Percentiles rank a stretch among this genome's conserved stretches.
phyloP scores from a whole-genome alignment of 2,888 invertebrate genomes.

The Dilophus febrilis region DNA sequence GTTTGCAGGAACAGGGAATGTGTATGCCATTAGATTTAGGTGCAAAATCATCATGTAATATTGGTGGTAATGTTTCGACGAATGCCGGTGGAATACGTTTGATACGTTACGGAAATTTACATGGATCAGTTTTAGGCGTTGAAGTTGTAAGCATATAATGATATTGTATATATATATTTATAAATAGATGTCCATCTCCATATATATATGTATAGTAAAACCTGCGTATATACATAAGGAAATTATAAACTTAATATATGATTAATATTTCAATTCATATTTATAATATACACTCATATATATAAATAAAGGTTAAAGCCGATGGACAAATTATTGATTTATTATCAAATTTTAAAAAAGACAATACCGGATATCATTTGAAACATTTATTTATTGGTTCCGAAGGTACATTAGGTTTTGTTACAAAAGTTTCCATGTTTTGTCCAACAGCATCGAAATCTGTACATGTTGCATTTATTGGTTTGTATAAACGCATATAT shows the following conservation, averaged over 20 bases:
- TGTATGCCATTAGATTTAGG: slow-evolving; percentile 95
- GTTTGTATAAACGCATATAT: too few relatives aligned
- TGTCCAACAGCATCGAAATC: slow-evolving; percentile 74
- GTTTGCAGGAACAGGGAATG: slow-evolving; percentile 51
- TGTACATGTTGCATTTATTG: slow-evolving; percentile 75
- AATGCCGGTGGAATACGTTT: slow-evolving; percentile 92
- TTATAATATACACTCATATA: slow-evolving; percentile 1
- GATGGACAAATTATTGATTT: slow-evolving; percentile 74
- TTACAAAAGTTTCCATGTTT: slow-evolving; percentile 81
- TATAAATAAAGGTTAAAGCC: slow-evolving; percentile 33
- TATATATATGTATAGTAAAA: too few relatives aligned
- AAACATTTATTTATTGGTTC: slow-evolving; percentile 96
- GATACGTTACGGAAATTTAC: slow-evolving; percentile 89
- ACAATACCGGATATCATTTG: slow-evolving; percentile 94
- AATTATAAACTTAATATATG: too few relatives aligned
- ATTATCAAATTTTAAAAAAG: slow-evolving; percentile 75
- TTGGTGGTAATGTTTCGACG: slow-evolving; percentile 91
- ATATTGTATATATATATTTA: too few relatives aligned
- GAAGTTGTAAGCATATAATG: slow-evolving; percentile 81
- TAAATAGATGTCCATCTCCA: too few relatives aligned
- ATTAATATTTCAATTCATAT: not conserved
- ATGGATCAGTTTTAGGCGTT: slow-evolving; percentile 76
- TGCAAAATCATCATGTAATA: slow-evolving; percentile 88
- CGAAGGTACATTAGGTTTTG: slow-evolving; percentile 88
- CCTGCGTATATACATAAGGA: too few relatives aligned